Conservation (phyloP, 2,888 invertebrate genomes). For the Leptopilina drosophilae region DNA sequence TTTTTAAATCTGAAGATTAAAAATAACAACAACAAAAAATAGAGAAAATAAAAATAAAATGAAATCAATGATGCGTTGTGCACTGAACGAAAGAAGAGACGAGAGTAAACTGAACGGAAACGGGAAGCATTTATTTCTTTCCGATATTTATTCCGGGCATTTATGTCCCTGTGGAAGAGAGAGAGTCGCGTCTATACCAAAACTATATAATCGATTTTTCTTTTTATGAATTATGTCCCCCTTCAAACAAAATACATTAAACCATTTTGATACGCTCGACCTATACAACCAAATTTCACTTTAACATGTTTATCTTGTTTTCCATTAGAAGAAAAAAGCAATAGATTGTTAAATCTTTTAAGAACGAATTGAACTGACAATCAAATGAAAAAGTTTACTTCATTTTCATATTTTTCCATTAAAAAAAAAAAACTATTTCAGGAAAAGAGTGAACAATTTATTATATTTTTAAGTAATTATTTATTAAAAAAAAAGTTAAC, state of each 20-base stretch:
- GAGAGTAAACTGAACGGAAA: constrained; percentile 22
- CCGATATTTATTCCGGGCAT: constrained; percentile 52
- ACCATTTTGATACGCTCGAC: not conserved
- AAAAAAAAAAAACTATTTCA: too few relatives aligned
- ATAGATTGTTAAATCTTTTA: too few relatives aligned
- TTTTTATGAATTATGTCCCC: constrained; percentile 47
- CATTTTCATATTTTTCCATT: too few relatives aligned
- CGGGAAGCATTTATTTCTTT: constrained; percentile 45
- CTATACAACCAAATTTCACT: not conserved
- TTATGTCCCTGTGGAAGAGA: constrained; percentile 42
- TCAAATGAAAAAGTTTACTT: too few relatives aligned
- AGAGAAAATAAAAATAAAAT: too few relatives aligned
- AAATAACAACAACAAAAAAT: not conserved
- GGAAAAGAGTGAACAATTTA: too few relatives aligned
- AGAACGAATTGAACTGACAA: too few relatives aligned
- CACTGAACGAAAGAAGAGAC: not conserved
- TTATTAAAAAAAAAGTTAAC: too few relatives aligned
- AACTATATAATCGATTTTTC: constrained; percentile 51
- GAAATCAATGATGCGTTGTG: constrained; percentile 8
- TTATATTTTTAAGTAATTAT: too few relatives aligned
- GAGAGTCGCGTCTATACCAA: constrained; percentile 23
- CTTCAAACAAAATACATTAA: constrained; percentile 2
- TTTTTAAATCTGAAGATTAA: constrained; percentile 15
- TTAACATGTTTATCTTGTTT: not conserved
- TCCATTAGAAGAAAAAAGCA: not conserved